phyloP scores from a whole-genome alignment of 2,113 vertebrate species.

The Saimiri boliviensis region DNA sequence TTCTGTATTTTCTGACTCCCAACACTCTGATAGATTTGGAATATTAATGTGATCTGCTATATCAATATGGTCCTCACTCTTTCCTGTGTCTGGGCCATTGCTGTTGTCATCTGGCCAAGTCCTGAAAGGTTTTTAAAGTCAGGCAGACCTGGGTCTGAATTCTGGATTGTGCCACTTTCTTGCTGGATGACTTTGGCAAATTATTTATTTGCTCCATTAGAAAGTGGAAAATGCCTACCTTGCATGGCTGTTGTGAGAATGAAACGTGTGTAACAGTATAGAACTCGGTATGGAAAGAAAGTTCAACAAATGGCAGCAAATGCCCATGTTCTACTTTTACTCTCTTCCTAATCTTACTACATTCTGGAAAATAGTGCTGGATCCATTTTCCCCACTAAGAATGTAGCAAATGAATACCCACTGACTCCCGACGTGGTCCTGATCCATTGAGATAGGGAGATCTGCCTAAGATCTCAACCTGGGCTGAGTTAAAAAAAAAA shows the following conservation, averaged over 20 bases:
- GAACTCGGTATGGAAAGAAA: background rate
- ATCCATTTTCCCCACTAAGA: background rate
- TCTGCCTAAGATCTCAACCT: background rate
- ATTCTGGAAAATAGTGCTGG: background rate
- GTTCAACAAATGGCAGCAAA: background rate
- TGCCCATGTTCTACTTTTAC: background rate
- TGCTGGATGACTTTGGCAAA: background rate
- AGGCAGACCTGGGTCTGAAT: background rate
- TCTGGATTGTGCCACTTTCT: background rate
- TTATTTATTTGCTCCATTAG: background rate
- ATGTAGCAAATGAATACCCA: background rate
- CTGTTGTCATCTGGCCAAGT: background rate
- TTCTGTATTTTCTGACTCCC: background rate
- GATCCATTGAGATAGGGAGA: background rate
- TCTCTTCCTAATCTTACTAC: background rate
- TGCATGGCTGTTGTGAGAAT: background rate
- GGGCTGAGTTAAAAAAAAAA: constrained; percentile 10
- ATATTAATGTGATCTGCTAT: background rate
- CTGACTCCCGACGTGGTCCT: background rate
- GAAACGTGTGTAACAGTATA: background rate
- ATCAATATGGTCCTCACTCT: background rate
- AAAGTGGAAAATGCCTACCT: background rate
- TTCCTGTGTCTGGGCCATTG: background rate
- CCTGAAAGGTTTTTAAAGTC: background rate
- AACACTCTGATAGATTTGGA: background rate